Percentiles rank a stretch among this genome's conserved stretches.
These are phyloP conservation scores for Eulemur coronatus DNA, from an alignment of 2,797 vertebrate genomes.

Conservation along the genomic window DNA sequence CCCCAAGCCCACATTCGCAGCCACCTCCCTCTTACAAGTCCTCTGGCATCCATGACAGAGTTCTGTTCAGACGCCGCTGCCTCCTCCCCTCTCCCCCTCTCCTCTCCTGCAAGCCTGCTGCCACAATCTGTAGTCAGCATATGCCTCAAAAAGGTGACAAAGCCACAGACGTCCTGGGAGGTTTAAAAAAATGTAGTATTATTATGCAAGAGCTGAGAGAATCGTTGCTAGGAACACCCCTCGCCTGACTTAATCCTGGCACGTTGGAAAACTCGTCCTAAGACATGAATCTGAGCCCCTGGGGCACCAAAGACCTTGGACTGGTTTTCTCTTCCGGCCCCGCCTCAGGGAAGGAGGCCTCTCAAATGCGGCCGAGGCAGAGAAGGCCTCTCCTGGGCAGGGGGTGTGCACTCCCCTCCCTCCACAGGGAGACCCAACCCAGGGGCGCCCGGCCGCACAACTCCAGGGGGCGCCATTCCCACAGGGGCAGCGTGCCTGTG, in stretches of 20 bases:
- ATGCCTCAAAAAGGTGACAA: conserved; percentile 58
- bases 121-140: conserved; percentile 71
- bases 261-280: not conserved
- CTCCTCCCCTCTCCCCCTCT: not conserved
- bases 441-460: not conserved
- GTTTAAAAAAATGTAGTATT: not conserved
- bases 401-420: accelerated
- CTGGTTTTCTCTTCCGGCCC: not conserved
- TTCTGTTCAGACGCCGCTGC: not conserved
- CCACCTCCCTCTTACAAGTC: not conserved
- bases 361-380: accelerated
- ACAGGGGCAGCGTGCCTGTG: accelerated
- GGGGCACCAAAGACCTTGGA: not conserved
- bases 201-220: conserved; percentile 46
- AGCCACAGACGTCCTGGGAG: conserved; percentile 52
- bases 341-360: not conserved
- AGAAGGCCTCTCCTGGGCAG: not conserved
- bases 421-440: not conserved
- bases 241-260: conserved; percentile 25
- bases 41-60: not conserved
- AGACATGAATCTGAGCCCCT: not conserved
- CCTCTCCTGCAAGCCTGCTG: not conserved
- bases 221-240: conserved; percentile 18
- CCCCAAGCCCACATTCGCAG: not conserved
- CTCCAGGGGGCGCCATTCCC: not conserved